Conservation (phyloP, 2,797 vertebrate genomes). For the Xenentodon cancila region DNA sequence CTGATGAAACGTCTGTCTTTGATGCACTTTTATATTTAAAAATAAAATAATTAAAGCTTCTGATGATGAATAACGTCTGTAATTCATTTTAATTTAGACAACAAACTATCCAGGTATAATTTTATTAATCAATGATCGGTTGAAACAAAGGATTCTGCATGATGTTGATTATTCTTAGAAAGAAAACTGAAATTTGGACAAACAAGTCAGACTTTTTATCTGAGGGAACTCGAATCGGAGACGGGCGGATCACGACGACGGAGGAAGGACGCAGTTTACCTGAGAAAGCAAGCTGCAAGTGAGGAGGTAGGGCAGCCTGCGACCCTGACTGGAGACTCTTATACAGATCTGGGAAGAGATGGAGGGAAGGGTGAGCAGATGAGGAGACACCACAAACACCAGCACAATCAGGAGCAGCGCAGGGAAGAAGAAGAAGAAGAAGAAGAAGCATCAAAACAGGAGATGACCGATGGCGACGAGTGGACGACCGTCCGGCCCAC, state of each 20-base stretch:
- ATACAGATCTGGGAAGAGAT: slow-evolving; percentile 90
- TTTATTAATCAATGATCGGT: too few species aligned
- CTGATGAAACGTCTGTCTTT: too few species aligned
- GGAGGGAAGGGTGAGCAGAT: slow-evolving; percentile 44
- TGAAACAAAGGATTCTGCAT: too few species aligned
- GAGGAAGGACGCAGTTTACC: slow-evolving; percentile 82
- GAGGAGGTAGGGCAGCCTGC: slow-evolving; percentile 94
- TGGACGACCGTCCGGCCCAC: too few species aligned
- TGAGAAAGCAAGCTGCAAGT: slow-evolving; percentile 96
- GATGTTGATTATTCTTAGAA: too few species aligned
- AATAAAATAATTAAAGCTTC: too few species aligned
- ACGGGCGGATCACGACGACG: slow-evolving; percentile 11
- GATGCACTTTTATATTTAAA: too few species aligned
- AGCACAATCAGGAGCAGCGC: slow-evolving; percentile 4
- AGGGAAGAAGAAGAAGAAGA: slow-evolving; percentile 15
- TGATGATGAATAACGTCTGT: too few species aligned
- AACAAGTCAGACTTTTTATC: neutral
- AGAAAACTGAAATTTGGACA: too few species aligned
- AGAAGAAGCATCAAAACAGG: slow-evolving; percentile 5
- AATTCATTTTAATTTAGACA: too few species aligned
- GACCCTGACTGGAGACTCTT: slow-evolving; percentile 98
- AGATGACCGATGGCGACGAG: neutral
- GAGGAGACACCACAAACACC: slow-evolving; percentile 39
- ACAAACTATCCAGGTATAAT: too few species aligned
- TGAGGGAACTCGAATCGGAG: neutral